Conservation (phyloP, 2,888 invertebrate genomes). For the Drosophila vallismaia region DNA sequence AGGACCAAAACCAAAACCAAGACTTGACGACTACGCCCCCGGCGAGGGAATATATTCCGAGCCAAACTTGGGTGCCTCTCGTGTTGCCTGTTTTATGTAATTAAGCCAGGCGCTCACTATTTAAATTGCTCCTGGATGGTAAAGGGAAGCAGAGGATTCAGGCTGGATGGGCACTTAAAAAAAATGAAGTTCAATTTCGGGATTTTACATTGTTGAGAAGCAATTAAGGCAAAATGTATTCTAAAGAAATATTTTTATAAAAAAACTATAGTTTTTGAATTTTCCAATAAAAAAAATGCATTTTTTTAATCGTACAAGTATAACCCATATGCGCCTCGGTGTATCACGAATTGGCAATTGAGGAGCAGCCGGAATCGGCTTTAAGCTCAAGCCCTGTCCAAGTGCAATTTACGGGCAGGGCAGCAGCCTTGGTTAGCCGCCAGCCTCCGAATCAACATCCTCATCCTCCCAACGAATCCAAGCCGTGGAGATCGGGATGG, state of each 20-base stretch:
- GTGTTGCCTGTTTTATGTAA: slow-evolving; percentile 69
- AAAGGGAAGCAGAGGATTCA: slow-evolving; percentile 8
- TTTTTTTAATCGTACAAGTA: slow-evolving; percentile 7
- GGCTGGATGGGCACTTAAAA: slow-evolving; percentile 4
- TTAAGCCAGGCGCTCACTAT: slow-evolving; percentile 80
- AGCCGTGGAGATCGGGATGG: slow-evolving; percentile 14
- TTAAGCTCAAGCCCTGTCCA: slow-evolving; percentile 29
- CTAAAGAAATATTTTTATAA: not conserved
- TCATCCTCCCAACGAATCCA: slow-evolving; percentile 41
- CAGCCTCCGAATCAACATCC: slow-evolving; percentile 62
- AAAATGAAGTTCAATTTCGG: no score
- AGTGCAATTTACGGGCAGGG: slow-evolving; percentile 57
- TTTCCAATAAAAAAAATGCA: not conserved
- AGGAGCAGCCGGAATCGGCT: slow-evolving; percentile 31
- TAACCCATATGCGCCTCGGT: slow-evolving; percentile 42
- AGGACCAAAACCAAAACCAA: slow-evolving; percentile 11
- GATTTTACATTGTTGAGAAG: no score
- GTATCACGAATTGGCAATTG: slow-evolving; percentile 81
- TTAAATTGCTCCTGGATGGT: slow-evolving; percentile 68
- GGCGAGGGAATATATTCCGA: slow-evolving; percentile 40
- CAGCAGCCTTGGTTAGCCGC: slow-evolving; percentile 26
- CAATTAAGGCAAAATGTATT: no score
- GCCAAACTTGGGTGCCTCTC: slow-evolving; percentile 23
- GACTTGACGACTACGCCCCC: slow-evolving; percentile 49
- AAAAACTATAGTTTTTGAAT: not conserved